Percentiles rank a stretch among this genome's conserved stretches.
These are phyloP conservation scores for Arvicanthis niloticus DNA, from an alignment of 2,113 vertebrate species.

Conservation along the genomic window DNA sequence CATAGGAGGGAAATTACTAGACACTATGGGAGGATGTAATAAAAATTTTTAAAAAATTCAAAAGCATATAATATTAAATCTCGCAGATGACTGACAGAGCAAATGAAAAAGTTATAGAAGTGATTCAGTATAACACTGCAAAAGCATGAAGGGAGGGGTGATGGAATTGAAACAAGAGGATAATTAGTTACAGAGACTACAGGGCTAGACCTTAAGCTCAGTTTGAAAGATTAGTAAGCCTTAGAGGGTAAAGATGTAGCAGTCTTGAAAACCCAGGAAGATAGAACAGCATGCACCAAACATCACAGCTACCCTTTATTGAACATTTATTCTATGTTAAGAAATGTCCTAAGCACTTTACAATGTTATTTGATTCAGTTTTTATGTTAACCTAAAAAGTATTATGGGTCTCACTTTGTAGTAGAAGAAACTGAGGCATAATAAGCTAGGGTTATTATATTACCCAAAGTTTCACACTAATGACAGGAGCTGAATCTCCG, in stretches of 20 bases:
- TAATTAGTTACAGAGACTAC: not conserved
- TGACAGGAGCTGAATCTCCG: not conserved
- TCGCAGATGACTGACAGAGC: not conserved
- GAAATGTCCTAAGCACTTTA: not conserved
- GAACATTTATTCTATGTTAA: not conserved
- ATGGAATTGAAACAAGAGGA: not conserved
- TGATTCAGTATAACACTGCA: not conserved
- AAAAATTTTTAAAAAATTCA: not conserved
- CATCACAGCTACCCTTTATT: not conserved
- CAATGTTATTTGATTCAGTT: constrained; percentile 27
- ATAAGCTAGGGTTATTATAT: not conserved
- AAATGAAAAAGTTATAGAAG: constrained; percentile 16
- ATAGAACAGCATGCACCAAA: not conserved
- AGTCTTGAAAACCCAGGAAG: not conserved
- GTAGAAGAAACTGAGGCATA: not conserved
- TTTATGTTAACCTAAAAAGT: not conserved
- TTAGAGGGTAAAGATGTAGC: not conserved
- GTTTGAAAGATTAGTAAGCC: not conserved
- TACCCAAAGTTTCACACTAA: not conserved
- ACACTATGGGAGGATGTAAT: not conserved
- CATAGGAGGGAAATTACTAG: constrained; percentile 29
- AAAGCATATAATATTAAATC: not conserved
- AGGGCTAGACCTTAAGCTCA: not conserved
- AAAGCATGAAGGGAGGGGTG: not conserved
- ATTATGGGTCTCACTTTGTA: not conserved